phyloP scores from a whole-genome alignment of 2,113 vertebrate genomes.

The Drymodes brunneopygia region DNA sequence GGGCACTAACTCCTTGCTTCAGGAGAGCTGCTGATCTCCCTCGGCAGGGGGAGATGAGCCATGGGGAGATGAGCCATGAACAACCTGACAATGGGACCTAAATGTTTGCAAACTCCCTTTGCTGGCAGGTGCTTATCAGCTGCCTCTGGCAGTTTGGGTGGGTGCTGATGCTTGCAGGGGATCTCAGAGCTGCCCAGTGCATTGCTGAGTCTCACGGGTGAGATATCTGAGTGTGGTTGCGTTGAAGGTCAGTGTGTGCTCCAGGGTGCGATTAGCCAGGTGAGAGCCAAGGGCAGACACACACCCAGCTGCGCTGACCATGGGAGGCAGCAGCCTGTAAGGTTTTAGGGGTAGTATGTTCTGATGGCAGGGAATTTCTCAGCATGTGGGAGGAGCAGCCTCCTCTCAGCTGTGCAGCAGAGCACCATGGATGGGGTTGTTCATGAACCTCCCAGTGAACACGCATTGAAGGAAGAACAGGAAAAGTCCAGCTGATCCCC shows the following conservation, averaged over 20 bases:
- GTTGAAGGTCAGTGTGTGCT: background rate
- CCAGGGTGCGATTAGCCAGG: background rate
- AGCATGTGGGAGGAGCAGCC: background rate
- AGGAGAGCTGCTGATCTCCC: background rate
- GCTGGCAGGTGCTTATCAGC: background rate
- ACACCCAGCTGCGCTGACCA: accelerated
- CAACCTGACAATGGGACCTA: background rate
- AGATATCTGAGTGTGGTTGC: background rate
- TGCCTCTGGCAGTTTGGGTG: background rate
- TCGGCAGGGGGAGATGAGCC: background rate
- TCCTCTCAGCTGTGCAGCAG: background rate
- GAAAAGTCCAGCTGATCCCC: background rate
- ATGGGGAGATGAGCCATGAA: background rate
- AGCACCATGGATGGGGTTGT: background rate
- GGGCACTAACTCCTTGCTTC: background rate
- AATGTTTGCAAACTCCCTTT: background rate
- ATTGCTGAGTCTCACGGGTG: background rate
- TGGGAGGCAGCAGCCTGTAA: background rate
- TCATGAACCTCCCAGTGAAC: background rate
- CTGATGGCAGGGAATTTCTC: background rate
- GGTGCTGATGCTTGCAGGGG: background rate
- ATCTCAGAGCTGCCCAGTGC: background rate
- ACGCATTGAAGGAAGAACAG: background rate
- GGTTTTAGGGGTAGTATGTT: background rate
- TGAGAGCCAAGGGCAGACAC: background rate